Evolutionary conservation across 1,140 invertebrate genomes (phyloP).

Genomic region (Ceratina australensis): DNA sequence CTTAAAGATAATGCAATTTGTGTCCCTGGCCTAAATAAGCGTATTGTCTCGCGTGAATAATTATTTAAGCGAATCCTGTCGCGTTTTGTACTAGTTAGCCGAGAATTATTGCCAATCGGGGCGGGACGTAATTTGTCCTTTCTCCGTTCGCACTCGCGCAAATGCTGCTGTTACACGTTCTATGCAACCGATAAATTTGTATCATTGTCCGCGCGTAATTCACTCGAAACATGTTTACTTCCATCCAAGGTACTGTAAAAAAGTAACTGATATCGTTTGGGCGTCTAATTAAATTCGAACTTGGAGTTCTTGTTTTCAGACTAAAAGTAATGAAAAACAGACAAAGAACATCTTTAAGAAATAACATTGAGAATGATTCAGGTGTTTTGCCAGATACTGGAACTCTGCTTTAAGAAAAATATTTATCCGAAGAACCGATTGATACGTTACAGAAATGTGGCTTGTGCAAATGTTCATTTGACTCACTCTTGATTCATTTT

Average conservation of each 20-base stretch:
- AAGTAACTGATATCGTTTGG: background rate
- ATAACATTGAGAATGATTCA: background rate
- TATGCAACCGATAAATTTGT: too few species aligned
- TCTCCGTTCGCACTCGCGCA: background rate
- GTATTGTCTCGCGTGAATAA: slow-evolving; percentile 6
- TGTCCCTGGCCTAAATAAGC: slow-evolving; percentile 32
- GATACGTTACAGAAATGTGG: background rate
- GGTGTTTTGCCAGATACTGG: background rate
- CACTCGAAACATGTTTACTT: too few species aligned
- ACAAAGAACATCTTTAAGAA: background rate
- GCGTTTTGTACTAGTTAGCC: background rate
- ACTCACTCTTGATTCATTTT: too few species aligned
- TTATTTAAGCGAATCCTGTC: slow-evolving; percentile 17
- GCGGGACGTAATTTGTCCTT: background rate
- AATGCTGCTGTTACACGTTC: background rate
- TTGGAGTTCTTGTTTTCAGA: background rate
- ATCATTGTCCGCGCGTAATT: too few species aligned
- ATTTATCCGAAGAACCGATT: slow-evolving; percentile 6
- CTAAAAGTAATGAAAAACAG: background rate
- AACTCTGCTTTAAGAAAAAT: background rate
- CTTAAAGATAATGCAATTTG: slow-evolving; percentile 30
- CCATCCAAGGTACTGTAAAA: background rate
- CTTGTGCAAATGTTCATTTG: background rate
- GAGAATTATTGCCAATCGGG: background rate
- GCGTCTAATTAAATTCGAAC: background rate